These are phyloP conservation scores for Eupithecia centaureata DNA, from an alignment of 2,888 invertebrate genomes.

Conservation along the genomic window DNA sequence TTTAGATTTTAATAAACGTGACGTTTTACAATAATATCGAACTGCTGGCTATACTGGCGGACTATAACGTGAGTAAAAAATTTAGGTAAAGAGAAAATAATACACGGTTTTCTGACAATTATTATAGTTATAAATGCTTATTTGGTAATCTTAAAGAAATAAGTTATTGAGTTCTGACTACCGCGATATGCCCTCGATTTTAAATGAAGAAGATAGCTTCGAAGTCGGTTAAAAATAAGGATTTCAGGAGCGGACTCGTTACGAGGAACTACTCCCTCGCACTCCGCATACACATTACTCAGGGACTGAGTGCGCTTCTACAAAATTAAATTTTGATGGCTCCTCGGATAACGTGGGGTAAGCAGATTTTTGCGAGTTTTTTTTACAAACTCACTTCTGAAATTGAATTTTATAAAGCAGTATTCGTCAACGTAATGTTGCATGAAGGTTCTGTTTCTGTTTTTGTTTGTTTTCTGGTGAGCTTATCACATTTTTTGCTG, in stretches of 20 bases:
- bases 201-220: conserved; percentile 5
- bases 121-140: too few relatives aligned
- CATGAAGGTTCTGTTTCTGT: conserved; percentile 18
- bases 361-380: conserved; percentile 54
- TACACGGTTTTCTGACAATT: too few relatives aligned
- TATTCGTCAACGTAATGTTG: conserved; percentile 37
- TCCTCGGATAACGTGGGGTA: conserved; percentile 62
- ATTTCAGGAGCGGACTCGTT: conserved; percentile 40
- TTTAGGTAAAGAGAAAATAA: too few relatives aligned
- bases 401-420: conserved; percentile 52
- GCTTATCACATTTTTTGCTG: background rate
- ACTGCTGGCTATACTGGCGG: too few relatives aligned
- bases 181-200: background rate
- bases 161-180: too few relatives aligned
- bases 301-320: conserved; percentile 69
- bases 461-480: background rate
- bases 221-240: conserved; percentile 21
- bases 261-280: conserved; percentile 49
- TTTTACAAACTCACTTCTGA: conserved; percentile 58
- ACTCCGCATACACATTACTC: conserved; percentile 70
- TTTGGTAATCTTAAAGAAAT: too few relatives aligned
- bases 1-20: too few relatives aligned
- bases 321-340: conserved; percentile 79
- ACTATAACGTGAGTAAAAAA: too few relatives aligned
- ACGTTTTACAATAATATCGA: too few relatives aligned